A percentile compares a stretch with the other conserved stretches of the same genome.
Evolutionary conservation across 2,113 vertebrate genomes (phyloP).

Genomic region (Poecile atricapillus): DNA sequence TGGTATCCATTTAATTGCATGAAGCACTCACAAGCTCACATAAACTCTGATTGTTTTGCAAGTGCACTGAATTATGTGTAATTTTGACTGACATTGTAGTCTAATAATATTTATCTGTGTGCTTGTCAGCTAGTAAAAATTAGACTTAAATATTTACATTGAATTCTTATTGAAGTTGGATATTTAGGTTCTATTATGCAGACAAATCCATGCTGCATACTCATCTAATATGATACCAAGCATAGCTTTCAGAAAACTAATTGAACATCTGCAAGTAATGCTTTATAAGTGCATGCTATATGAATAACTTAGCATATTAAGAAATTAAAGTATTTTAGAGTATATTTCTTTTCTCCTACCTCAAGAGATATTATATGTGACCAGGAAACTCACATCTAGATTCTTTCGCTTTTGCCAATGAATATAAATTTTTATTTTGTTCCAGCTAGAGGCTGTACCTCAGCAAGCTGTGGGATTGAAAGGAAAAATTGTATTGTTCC

Average conservation of each 20-base stretch:
- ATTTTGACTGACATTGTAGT: slow-evolving; percentile 18
- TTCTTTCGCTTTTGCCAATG: not conserved
- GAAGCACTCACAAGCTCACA: not conserved
- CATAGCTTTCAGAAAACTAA: not conserved
- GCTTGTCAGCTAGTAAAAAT: not conserved
- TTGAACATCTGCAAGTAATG: not conserved
- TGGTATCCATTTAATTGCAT: not conserved
- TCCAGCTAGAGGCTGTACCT: not conserved
- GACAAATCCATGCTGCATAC: not conserved
- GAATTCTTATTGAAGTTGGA: not conserved
- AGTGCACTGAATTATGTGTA: slow-evolving; percentile 4
- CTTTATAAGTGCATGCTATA: not conserved
- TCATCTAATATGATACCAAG: not conserved
- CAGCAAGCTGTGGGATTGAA: not conserved
- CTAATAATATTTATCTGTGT: not conserved
- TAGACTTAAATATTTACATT: slow-evolving; percentile 44
- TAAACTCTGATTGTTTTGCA: not conserved
- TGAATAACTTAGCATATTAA: not conserved
- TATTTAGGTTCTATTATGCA: not conserved
- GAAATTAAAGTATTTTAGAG: not conserved
- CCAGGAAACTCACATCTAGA: not conserved
- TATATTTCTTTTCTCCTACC: not conserved
- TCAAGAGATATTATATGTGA: not conserved
- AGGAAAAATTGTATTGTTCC: not conserved
- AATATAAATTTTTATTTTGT: not conserved